Evolutionary conservation across 2,113 vertebrate genomes (phyloP).

Genomic region (Vanacampus margaritifer): DNA sequence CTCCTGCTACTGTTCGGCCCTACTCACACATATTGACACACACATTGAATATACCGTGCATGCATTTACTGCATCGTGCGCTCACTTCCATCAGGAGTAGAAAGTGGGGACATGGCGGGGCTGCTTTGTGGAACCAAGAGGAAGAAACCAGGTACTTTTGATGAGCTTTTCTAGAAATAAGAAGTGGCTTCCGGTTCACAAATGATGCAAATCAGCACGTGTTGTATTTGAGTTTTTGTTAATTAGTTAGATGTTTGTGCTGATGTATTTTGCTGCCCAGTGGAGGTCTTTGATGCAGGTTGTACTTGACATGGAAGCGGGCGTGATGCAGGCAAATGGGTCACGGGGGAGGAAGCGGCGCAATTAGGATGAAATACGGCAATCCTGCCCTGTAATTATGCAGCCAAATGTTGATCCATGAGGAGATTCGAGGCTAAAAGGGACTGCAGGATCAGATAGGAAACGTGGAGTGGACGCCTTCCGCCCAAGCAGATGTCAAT

Average conservation of each 20-base stretch:
- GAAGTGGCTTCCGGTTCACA: slow-evolving; percentile 18
- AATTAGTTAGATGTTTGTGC: not conserved
- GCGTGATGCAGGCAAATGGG: slow-evolving; percentile 19
- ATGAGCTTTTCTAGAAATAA: slow-evolving; percentile 39
- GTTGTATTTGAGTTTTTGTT: not conserved
- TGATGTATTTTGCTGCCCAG: not conserved
- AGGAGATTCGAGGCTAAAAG: slow-evolving; percentile 29
- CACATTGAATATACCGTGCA: slow-evolving; percentile 6
- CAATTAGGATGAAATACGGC: slow-evolving; percentile 61
- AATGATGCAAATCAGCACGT: not conserved
- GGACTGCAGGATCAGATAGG: slow-evolving; percentile 37
- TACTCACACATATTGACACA: slow-evolving; percentile 25
- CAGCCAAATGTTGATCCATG: slow-evolving; percentile 59
- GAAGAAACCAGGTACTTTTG: slow-evolving; percentile 78
- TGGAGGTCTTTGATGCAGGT: slow-evolving; percentile 6
- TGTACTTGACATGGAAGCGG: slow-evolving; percentile 24
- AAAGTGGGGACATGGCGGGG: slow-evolving; percentile 71
- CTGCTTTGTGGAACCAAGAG: slow-evolving; percentile 82
- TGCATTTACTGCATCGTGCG: slow-evolving; percentile 17
- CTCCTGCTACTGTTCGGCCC: slow-evolving; percentile 55
- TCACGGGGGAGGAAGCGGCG: slow-evolving; percentile 46
- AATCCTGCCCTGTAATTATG: slow-evolving; percentile 51
- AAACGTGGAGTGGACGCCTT: slow-evolving; percentile 29
- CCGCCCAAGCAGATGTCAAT: slow-evolving; percentile 8
- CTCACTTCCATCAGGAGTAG: slow-evolving; percentile 13